Base-by-base conservation (phyloP, 1,140 invertebrate genomes). In the Listronotus oregonensis region DNA sequence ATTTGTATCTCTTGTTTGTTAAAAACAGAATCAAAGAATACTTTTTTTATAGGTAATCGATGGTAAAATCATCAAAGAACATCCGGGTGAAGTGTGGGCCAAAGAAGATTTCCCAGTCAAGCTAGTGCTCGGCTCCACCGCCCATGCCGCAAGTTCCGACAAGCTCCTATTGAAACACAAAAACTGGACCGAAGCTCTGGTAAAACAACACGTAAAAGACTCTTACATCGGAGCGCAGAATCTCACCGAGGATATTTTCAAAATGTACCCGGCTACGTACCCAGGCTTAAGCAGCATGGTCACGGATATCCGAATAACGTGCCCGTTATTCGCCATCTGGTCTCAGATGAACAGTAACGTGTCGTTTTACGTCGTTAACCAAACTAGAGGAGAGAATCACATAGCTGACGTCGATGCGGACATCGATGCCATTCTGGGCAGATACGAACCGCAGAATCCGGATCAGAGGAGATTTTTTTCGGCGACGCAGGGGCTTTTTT, bases 401-500 rank as follows among this genome's bases (percentile, higher is more conserved):
- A 62, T 86, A 55, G 85, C 88, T 1, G 88, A 88, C 57, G 83
- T 84, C 0, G 85, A 87, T 69, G 83, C 84, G 8, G 89, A 92
- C 73, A 84, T 92, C 0, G 86, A 88, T 47, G 90, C 90, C 0
- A 93, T 94, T 67, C 80, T 94, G 5, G 91, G 91, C 0, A 84
- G 87, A 12, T 91, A 91, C 63, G 85, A 88, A 50, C 84, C 88
- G 0, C 85, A 84, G 56, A 87, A 85, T 14, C 85, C 86, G 0
- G 88, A 88, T 68, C 88, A 92, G 71, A 84, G 87, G 49, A 81
- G 88, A 18, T 93, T 89, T 66, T 84, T 91, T 37, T 85, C 86
- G 1, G 88, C 90, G 3, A 91, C 94, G 81, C 90, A 93, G 73
- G 86, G 90, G 55, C 75, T 93, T 0, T 94, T 94, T 75, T 93